phyloP scores from a whole-genome alignment of 2,113 vertebrate genomes.

The Okapia johnstoni region DNA sequence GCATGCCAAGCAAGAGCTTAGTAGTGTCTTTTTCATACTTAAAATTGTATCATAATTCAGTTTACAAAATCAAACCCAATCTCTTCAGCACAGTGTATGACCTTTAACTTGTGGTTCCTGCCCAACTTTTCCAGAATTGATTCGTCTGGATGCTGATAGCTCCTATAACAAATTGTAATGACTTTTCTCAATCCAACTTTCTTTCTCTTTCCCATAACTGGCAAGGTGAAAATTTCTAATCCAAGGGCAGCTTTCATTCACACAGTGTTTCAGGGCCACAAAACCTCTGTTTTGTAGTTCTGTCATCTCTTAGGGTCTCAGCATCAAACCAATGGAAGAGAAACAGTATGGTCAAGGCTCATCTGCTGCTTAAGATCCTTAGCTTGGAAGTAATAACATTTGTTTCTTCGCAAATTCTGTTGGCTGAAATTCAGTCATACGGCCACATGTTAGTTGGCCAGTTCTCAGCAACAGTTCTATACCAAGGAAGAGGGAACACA shows the following conservation, averaged over 20 bases:
- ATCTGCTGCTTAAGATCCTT: not conserved
- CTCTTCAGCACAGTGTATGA: not conserved
- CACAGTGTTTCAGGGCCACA: not conserved
- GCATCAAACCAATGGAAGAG: not conserved
- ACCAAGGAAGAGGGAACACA: not conserved
- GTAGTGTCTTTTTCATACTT: not conserved
- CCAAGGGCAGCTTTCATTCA: not conserved
- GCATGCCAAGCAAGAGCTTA: not conserved
- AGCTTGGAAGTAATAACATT: not conserved
- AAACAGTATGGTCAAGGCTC: not conserved
- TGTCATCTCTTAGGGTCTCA: not conserved
- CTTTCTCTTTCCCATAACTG: not conserved
- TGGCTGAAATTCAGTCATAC: not conserved
- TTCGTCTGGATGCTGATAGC: not conserved
- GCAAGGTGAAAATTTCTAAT: not conserved
- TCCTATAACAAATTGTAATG: not conserved
- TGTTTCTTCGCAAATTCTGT: not conserved
- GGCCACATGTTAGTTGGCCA: not conserved
- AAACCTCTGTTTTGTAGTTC: not conserved
- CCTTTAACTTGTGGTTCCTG: not conserved
- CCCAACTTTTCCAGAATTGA: not conserved
- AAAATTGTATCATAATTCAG: not conserved
- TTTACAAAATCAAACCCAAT: not conserved
- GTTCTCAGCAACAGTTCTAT: not conserved
- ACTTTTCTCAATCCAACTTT: not conserved